phyloP scores from a whole-genome alignment of 2,888 invertebrate genomes.

The Megamerina dolium region DNA sequence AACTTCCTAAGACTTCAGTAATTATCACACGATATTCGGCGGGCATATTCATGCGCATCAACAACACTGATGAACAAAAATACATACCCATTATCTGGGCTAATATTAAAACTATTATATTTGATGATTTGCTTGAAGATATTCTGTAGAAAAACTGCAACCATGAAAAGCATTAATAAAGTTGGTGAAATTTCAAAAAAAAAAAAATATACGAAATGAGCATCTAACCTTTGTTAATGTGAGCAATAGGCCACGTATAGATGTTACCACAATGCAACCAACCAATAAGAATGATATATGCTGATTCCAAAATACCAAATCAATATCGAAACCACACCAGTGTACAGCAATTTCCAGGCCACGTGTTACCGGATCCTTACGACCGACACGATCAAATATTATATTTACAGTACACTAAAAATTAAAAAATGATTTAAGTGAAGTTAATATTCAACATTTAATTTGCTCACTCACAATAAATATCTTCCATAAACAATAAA shows the following conservation, averaged over 20 bases:
- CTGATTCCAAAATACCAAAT: constrained; percentile 98
- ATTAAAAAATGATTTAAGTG: not conserved
- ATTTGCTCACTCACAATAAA: constrained; percentile 73
- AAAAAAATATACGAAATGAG: not conserved
- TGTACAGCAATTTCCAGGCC: constrained; percentile 95
- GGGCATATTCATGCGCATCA: constrained; percentile 99
- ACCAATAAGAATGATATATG: constrained; percentile 95
- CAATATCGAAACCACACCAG: constrained; percentile 92
- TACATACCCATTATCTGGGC: constrained; percentile 99
- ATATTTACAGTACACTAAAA: constrained; percentile 92
- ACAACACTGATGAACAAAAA: constrained; percentile 92
- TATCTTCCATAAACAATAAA: constrained; percentile 99
- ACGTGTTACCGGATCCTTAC: constrained; percentile 95
- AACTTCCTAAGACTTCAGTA: constrained; percentile 82
- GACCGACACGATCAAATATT: constrained; percentile 96
- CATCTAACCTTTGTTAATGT: constrained; percentile 93
- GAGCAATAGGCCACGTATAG: constrained; percentile 89
- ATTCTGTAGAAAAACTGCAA: constrained; percentile 98
- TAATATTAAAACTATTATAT: constrained; percentile 90
- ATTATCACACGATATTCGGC: constrained; percentile 89
- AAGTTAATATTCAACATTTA: constrained; percentile 35
- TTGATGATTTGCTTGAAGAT: constrained; percentile 97
- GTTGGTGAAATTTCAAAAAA: not conserved
- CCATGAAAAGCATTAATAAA: too few species aligned
- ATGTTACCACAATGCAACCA: constrained; percentile 96